Percentiles rank a stretch among this genome's conserved stretches.
Evolutionary conservation across 2,797 vertebrate genomes (phyloP).

Genomic region (Pteropus rufus): DNA sequence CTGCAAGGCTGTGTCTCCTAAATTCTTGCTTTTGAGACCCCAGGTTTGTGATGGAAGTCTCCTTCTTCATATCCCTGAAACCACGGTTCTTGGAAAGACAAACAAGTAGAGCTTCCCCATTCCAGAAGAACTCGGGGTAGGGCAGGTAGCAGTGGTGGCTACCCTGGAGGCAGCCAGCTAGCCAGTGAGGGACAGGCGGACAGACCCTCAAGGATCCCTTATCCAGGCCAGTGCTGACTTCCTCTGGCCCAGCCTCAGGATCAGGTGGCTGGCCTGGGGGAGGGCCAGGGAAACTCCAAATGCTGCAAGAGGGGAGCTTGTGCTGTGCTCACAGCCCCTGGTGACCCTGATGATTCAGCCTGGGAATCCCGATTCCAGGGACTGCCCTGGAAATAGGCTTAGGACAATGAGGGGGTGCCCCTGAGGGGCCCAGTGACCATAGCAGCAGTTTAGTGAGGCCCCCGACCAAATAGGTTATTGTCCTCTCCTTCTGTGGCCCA

Average conservation of each 20-base stretch:
- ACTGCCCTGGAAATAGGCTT: constrained; percentile 14
- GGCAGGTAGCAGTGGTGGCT: not conserved
- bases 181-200: not conserved
- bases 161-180: not conserved
- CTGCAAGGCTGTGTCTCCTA: not conserved
- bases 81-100: not conserved
- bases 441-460: not conserved
- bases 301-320: constrained; percentile 40
- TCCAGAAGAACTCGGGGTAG: not conserved
- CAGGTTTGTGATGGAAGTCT: not conserved
- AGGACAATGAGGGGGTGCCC: not conserved
- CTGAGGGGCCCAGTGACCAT: not conserved
- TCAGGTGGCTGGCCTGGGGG: not conserved
- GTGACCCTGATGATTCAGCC: constrained; percentile 61
- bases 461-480: not conserved
- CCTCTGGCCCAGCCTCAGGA: not conserved
- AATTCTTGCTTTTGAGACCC: not conserved
- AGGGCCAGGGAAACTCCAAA: constrained; percentile 69
- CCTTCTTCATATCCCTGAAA: not conserved
- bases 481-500: not conserved
- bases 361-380: constrained; percentile 61
- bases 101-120: not conserved
- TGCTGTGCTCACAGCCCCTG: constrained; percentile 10
- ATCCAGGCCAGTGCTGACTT: not conserved
- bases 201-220: not conserved